phyloP scores from a whole-genome alignment of 2,113 vertebrate genomes.

The Clarias batrachus region DNA sequence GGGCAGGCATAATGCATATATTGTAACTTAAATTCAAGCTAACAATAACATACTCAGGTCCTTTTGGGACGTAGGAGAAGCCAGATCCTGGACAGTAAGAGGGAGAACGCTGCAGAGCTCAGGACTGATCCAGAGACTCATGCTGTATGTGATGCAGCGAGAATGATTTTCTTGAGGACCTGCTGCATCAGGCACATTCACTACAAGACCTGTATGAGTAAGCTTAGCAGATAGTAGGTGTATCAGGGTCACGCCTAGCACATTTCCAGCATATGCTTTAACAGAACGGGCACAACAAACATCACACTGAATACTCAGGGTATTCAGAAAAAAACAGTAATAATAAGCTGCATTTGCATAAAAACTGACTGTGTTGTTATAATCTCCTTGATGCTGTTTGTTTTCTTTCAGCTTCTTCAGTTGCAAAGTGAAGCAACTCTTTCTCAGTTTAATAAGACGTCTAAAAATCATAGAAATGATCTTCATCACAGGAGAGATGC shows the following conservation, averaged over 20 bases:
- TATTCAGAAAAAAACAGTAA: neutral
- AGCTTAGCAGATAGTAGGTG: conserved; percentile 59
- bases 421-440: neutral
- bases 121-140: neutral
- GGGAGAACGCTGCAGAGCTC: neutral
- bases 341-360: neutral
- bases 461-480: neutral
- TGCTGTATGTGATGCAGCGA: neutral
- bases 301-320: neutral
- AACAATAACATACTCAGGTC: neutral
- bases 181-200: conserved; percentile 54
- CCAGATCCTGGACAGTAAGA: neutral
- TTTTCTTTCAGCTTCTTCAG: neutral
- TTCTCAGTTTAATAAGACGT: neutral
- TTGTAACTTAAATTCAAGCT: neutral
- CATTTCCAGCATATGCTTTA: conserved; percentile 55
- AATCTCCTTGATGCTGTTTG: neutral
- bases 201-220: conserved; percentile 44
- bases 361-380: neutral
- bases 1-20: neutral
- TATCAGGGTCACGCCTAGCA: conserved; percentile 60
- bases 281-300: conserved; percentile 24
- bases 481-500: neutral
- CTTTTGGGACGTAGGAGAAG: neutral
- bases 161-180: conserved; percentile 42